Conservation (phyloP, 1,140 invertebrate genomes). For the Heliconius hermathena region DNA sequence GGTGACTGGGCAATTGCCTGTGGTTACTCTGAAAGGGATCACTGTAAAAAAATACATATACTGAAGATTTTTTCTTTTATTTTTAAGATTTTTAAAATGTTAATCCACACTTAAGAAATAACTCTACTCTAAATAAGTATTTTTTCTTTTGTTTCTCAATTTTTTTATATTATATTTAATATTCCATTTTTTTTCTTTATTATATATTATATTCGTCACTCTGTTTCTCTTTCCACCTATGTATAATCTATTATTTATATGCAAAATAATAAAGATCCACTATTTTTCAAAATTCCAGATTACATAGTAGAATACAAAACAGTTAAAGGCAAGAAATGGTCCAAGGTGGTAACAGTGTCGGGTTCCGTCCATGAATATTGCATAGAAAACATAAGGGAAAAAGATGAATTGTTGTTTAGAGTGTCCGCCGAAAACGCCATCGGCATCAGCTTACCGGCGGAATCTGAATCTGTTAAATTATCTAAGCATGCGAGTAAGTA, state of each 20-base stretch:
- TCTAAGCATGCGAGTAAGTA: slow-evolving; percentile 97
- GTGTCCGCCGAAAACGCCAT: slow-evolving; percentile 95
- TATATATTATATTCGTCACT: too few species aligned
- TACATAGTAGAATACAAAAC: slow-evolving; percentile 97
- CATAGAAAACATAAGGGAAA: slow-evolving; percentile 94
- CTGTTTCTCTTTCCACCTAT: background rate
- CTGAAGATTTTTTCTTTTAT: too few species aligned
- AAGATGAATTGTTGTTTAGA: slow-evolving; percentile 94
- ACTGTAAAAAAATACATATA: too few species aligned
- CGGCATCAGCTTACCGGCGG: slow-evolving; percentile 90
- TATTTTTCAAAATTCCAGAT: slow-evolving; percentile 1
- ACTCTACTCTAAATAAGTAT: too few species aligned
- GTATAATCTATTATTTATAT: background rate
- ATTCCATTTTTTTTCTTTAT: too few species aligned
- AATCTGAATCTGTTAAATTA: slow-evolving; percentile 90
- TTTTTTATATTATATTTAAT: too few species aligned
- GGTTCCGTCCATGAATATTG: slow-evolving; percentile 89
- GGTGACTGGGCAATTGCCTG: too few species aligned
- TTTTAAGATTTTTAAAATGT: too few species aligned
- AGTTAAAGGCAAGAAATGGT: slow-evolving; percentile 90
- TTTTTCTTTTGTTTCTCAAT: too few species aligned
- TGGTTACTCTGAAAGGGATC: too few species aligned
- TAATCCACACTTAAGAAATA: too few species aligned
- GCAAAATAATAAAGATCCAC: background rate
- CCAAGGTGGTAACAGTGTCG: slow-evolving; percentile 92